Evolutionary conservation across 2,113 vertebrate species (phyloP).

Genomic region (Coregonus clupeaformis): DNA sequence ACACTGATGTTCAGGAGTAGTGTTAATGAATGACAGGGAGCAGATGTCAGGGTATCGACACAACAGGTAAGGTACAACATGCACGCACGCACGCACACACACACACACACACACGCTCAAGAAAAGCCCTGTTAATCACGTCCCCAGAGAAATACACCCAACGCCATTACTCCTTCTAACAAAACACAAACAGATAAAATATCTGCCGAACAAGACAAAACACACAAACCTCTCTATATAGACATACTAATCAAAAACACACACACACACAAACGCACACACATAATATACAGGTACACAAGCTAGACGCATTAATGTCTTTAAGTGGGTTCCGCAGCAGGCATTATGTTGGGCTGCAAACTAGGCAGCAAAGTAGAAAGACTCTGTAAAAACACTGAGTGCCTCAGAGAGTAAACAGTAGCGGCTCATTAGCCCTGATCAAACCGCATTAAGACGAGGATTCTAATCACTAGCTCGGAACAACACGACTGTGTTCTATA

Average conservation of each 20-base stretch:
- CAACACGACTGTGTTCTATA: no score
- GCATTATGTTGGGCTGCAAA: not conserved
- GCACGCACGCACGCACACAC: no score
- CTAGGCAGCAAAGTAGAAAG: not conserved
- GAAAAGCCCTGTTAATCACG: not conserved
- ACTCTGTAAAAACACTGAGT: constrained; percentile 6
- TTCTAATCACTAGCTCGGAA: not conserved
- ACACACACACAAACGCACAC: no score
- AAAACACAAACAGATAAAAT: not conserved
- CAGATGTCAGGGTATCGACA: no score
- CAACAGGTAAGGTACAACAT: not conserved
- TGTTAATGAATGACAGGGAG: no score
- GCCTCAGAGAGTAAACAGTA: constrained; percentile 18
- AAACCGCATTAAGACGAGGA: constrained; percentile 19
- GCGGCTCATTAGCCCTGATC: constrained; percentile 25
- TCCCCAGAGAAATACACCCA: no score
- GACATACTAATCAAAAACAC: not conserved
- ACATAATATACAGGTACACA: constrained; percentile 1
- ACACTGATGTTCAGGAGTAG: no score
- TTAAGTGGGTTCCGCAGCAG: not conserved
- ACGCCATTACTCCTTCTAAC: no score
- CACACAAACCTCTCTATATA: constrained; percentile 29
- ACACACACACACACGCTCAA: constrained; percentile 11
- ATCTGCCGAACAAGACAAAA: constrained; percentile 27
- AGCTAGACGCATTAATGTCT: not conserved